These are phyloP conservation scores for Xylota sylvarum DNA, from an alignment of 2,888 invertebrate species.

Conservation along the genomic window DNA sequence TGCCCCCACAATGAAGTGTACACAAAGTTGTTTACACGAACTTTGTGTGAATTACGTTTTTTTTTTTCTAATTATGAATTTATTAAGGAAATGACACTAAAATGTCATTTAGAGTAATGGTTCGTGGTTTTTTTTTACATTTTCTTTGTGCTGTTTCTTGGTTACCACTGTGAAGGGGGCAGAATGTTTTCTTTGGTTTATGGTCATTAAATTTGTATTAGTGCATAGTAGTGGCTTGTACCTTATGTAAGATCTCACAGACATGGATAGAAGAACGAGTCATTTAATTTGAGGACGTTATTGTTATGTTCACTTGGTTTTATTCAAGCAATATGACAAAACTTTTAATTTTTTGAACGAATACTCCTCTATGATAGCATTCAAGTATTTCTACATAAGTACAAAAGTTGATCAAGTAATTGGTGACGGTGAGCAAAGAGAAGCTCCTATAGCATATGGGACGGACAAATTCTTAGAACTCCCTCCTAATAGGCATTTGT, in stretches of 20 bases:
- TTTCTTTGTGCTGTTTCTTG: neutral
- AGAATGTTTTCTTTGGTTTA: neutral
- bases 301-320: too few relatives aligned
- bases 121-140: neutral
- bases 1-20: constrained; percentile 4
- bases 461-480: too few relatives aligned
- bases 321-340: too few relatives aligned
- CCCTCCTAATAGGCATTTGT: too few relatives aligned
- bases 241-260: neutral
- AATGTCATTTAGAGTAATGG: constrained; percentile 9
- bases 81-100: constrained; percentile 49
- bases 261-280: neutral
- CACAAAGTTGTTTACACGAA: constrained; percentile 41
- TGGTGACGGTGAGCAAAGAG: too few relatives aligned
- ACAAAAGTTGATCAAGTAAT: too few relatives aligned
- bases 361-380: too few relatives aligned
- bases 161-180: neutral
- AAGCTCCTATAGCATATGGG: too few relatives aligned
- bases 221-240: neutral
- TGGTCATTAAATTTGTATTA: neutral
- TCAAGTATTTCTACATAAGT: too few relatives aligned
- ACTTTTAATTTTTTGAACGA: too few relatives aligned
- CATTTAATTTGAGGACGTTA: too few relatives aligned
- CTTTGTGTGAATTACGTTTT: constrained; percentile 38
- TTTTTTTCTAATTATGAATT: constrained; percentile 48